Evolutionary conservation across 2,888 invertebrate genomes (phyloP), one percentile per base, ranked within the genome.

Genomic region (Drosophila greeni): DNA sequence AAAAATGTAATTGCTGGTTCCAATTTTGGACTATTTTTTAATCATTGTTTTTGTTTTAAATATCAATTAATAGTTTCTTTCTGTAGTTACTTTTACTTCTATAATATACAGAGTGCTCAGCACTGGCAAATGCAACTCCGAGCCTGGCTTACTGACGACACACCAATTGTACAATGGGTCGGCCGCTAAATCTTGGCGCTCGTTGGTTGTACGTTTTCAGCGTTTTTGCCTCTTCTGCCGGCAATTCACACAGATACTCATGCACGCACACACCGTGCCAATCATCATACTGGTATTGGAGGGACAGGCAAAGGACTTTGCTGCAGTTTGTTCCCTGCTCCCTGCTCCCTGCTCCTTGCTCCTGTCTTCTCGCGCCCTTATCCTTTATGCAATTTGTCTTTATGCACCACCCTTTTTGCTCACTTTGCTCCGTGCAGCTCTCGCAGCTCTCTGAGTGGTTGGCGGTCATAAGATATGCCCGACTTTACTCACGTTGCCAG

Each of bases 331-430:
- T 33, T 43, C 29, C 20, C 20, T 3, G 12, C 29, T 20, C 29
- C 20, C 20, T 3, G 12, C 29, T 20, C 26, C 53, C 52, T 51
- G 39, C 33, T 45, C 49, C 48, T 31, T 49, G 42, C 26, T 14
- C 12, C 34, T 53, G 26, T 16, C 24, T 51, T 31, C 39, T 33
- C 33, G 23, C 24, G n/a, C 57, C 56, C 57, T 61, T 74, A 67
- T 68, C 74, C 72, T 53, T 72, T 48, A 65, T 71, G 72, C 76
- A 74, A 76, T 76, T 76, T 72, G 70, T 77, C 62, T 64, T 69
- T 51, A 56, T 58, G 56, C 34, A 29, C 36, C 52, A 40, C 52
- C 57, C 54, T 29, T 64, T 51, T 58, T 43, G 54, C 62, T 48
- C 70, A 37, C 61, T 61, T 58, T 58, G 59, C 52, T 60, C 64